Base-by-base conservation (phyloP, 2,888 invertebrate genomes). In the Chrysotoxum bicinctum region DNA sequence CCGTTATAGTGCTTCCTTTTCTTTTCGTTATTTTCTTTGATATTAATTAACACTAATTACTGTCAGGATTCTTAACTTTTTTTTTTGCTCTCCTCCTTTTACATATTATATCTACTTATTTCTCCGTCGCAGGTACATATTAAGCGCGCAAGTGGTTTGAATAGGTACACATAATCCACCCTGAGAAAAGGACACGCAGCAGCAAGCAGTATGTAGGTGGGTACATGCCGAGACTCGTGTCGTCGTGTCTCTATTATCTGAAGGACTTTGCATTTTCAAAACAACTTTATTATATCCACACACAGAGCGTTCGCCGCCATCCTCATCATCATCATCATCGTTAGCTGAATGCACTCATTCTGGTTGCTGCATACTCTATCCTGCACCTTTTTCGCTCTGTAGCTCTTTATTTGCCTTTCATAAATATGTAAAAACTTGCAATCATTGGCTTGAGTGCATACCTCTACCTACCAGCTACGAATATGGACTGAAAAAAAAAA, bases 401-500 rank as follows among this genome's bases (percentile, higher is more conserved):
- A 40, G 37, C 64, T 74, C 69, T 64, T 52, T 68, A 76, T 73
- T 75, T 85, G 45, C 80, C 16, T 80, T 84, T 80, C 75, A 85
- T 85, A 81, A 85, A 85, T 85, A 85, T 85, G 76, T 85, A 85
- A 81, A 73, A 76, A 76, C 73, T 81, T 81, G 85, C 81, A 81
- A 85, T 73, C 85, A 85, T 81, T 85, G 81, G 84, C 84, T 80
- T 76, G 84, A 84, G 80, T 80, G 85, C 73, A 77, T 81, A 30
- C 23, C 16, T 7, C 32, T 14, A 23, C 19, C 19, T 14, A 21
- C 32, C 8, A 23, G 14, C 19, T 14, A 21, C 7, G 56, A 21
- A 37, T 14, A n/a, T 43, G 37, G 60, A 12, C n/a, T 21, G 30
- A 77, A 54, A 52, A 56, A 45, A 50, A 35, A 26, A 37, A 77